Base-by-base conservation (phyloP, 2,113 vertebrate genomes). In the Ictidomys tridecemlineatus region DNA sequence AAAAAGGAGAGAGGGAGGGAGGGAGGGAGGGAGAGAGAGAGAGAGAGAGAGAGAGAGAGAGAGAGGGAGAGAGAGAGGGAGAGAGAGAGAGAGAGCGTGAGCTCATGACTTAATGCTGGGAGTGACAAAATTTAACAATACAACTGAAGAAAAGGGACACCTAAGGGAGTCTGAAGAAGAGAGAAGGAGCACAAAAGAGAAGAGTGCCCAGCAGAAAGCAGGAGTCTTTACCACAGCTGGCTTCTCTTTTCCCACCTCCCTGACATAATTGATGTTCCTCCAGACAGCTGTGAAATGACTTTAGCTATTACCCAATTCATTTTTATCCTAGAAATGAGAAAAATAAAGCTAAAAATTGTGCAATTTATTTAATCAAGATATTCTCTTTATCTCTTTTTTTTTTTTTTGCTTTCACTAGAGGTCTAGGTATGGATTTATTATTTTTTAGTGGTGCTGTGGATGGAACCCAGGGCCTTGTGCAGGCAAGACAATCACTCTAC, bases 251-350 rank as follows among this genome's bases (percentile, higher is more conserved):
- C 48, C 32, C 12, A 4, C 10, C 37, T 39, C 17, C 20, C 42
- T 77, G n/a, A 28, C 1, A 4, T 13, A 30, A 28, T 85, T 77
- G 32, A 28, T 3, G 13, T 39, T 73, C 70, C 69, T 32, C 37
- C 53, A 63, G 56, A 26, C 12, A 32, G 4, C 69, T 72, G 56
- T 24, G 16, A 72, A 80, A 9, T 63, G n/a, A 70, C 24, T 51
- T 61, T 77, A 28, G 18, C 26, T 76, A 58, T 56, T 63, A 51
- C 34, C 42, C 28, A 72, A 28, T n/a, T 92, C 73, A 80, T 8
- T 76, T 61, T 80, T 53, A 53, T 70, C 39, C 86, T 37, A 88
- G 30, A 79, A 74, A 85, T 80, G 56, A 93, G 53, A 73, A 88
- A 14, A 73, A 11, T 42, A 77, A 90, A 91, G 8, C 85, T 63